Conservation (phyloP, 1,140 invertebrate species). For the Idris sp. region DNA sequence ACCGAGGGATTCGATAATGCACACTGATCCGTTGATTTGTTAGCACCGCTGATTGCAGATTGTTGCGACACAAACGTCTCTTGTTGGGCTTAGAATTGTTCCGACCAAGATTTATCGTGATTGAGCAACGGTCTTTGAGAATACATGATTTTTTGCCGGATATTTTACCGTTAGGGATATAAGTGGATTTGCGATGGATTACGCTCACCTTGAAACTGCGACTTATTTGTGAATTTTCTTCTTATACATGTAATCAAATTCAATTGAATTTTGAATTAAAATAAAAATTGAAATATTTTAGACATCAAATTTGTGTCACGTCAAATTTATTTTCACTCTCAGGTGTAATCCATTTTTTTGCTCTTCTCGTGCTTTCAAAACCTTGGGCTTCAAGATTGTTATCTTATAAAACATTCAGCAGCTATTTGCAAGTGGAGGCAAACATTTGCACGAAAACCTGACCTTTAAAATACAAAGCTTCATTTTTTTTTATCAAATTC, state of each 20-base stretch:
- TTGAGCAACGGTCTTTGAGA: conserved; percentile 12
- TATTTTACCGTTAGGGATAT: conserved; percentile 4
- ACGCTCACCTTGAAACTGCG: too few species aligned
- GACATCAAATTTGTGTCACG: too few species aligned
- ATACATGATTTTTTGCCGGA: conserved; percentile 18
- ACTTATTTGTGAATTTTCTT: not conserved
- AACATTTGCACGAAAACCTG: conserved; percentile 42
- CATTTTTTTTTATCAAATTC: conserved; percentile 42
- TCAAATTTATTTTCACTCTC: too few species aligned
- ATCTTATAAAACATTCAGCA: conserved; percentile 38
- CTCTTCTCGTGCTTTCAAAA: conserved; percentile 7
- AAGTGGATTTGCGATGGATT: conserved; percentile 21
- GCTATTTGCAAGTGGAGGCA: conserved; percentile 30
- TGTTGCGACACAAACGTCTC: conserved; percentile 43
- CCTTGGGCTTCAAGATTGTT: conserved; percentile 26
- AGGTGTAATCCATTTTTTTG: conserved; percentile 5
- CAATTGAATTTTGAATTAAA: too few species aligned
- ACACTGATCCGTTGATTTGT: conserved; percentile 58
- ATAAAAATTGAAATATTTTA: too few species aligned
- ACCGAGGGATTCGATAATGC: conserved; percentile 31
- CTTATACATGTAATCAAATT: too few species aligned
- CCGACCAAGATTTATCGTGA: conserved; percentile 20
- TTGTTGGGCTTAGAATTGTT: conserved; percentile 43
- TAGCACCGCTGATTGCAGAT: conserved; percentile 43
- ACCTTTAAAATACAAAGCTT: conserved; percentile 35